phyloP scores from a whole-genome alignment of 2,888 invertebrate genomes.

The Agrotis clavis region DNA sequence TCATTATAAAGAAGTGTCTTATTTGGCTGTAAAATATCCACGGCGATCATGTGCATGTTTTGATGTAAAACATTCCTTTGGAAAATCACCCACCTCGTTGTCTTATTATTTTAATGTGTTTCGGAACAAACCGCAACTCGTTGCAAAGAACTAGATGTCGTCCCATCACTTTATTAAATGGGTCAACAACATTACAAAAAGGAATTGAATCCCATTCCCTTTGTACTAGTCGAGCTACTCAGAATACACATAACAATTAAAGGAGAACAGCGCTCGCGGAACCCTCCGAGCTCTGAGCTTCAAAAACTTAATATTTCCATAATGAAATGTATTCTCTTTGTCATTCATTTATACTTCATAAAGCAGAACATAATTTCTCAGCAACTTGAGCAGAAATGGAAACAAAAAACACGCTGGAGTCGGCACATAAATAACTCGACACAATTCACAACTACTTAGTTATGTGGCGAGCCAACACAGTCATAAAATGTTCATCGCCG shows the following conservation, averaged over 20 bases:
- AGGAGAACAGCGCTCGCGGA: slow-evolving; percentile 27
- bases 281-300: slow-evolving; percentile 14
- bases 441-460: slow-evolving; percentile 56
- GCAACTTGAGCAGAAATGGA: slow-evolving; percentile 45
- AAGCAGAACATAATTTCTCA: slow-evolving; percentile 48
- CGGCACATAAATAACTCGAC: slow-evolving; percentile 59
- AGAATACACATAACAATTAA: slow-evolving; percentile 50
- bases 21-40: background rate
- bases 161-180: slow-evolving; percentile 3
- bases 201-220: slow-evolving; percentile 18
- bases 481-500: slow-evolving; percentile 62
- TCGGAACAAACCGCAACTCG: background rate
- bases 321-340: slow-evolving; percentile 65
- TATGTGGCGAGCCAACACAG: slow-evolving; percentile 61
- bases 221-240: slow-evolving; percentile 30
- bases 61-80: background rate
- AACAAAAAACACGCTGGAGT: slow-evolving; percentile 49
- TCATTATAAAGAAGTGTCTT: slow-evolving; percentile 5
- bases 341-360: slow-evolving; percentile 61
- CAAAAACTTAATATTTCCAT: slow-evolving; percentile 57
- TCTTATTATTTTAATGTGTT: background rate
- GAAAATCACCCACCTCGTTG: background rate
- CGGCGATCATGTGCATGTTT: background rate
- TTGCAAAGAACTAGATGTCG: slow-evolving; percentile 9
- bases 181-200: slow-evolving; percentile 36